These are phyloP conservation scores for Hypsopygia costalis DNA, from an alignment of 2,888 invertebrate species.

Conservation along the genomic window DNA sequence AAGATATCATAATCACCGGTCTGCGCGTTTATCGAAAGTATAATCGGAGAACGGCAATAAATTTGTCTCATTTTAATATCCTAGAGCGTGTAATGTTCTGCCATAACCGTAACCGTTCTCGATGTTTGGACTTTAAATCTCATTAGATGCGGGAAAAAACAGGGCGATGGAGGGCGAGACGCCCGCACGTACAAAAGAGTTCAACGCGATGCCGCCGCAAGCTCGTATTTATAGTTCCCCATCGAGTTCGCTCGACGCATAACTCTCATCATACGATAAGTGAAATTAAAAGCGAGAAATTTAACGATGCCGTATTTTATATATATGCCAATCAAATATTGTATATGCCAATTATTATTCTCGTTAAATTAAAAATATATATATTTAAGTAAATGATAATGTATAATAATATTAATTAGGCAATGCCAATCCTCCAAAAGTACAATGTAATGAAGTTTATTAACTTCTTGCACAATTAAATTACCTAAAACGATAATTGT, in stretches of 20 bases:
- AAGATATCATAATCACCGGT: conserved; percentile 80
- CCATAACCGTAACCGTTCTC: conserved; percentile 47
- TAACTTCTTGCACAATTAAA: too few relatives aligned
- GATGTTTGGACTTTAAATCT: conserved; percentile 53
- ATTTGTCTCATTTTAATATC: conserved; percentile 79
- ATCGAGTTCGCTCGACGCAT: not conserved
- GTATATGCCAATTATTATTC: too few relatives aligned
- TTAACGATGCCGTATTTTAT: not conserved
- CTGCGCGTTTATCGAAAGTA: conserved; percentile 75
- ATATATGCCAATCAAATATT: not conserved
- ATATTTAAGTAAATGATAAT: too few relatives aligned
- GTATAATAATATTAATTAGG: too few relatives aligned
- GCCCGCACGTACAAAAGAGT: conserved; percentile 58
- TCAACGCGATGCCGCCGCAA: conserved; percentile 52
- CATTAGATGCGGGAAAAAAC: conserved; percentile 39
- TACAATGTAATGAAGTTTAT: too few relatives aligned
- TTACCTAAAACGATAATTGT: too few relatives aligned
- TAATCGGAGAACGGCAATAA: conserved; percentile 75
- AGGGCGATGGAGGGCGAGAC: conserved; percentile 27
- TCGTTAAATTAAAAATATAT: too few relatives aligned
- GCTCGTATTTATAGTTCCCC: conserved; percentile 22
- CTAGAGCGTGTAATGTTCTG: conserved; percentile 67
- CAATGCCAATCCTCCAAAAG: too few relatives aligned
- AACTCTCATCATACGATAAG: not conserved
- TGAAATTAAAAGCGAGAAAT: not conserved